Percentiles rank a stretch among this genome's conserved stretches.
Evolutionary conservation across 2,888 invertebrate species (phyloP).

Genomic region (Candidula unifasciata): DNA sequence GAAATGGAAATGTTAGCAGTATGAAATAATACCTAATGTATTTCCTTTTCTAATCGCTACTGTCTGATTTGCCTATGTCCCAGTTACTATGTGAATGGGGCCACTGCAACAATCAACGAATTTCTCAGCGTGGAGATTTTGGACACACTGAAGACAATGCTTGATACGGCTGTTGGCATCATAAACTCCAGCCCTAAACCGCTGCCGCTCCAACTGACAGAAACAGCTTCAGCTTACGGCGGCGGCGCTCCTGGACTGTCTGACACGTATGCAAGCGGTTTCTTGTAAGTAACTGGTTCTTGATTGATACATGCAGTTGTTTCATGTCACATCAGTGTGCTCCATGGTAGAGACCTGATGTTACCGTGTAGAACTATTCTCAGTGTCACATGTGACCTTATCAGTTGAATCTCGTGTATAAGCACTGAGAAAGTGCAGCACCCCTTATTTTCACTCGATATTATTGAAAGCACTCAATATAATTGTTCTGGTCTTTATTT

Average conservation of each 20-base stretch:
- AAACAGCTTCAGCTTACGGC: constrained; percentile 55
- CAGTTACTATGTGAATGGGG: constrained; percentile 81
- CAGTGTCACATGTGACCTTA: too few relatives aligned
- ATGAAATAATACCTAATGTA: neutral
- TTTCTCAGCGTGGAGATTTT: constrained; percentile 84
- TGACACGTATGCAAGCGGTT: constrained; percentile 52
- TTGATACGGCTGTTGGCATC: constrained; percentile 58
- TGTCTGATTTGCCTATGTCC: neutral
- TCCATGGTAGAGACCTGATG: too few relatives aligned
- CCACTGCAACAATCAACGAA: constrained; percentile 82
- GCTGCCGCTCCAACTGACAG: constrained; percentile 48
- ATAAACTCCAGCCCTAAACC: neutral
- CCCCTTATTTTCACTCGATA: too few relatives aligned
- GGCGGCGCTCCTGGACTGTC: constrained; percentile 52
- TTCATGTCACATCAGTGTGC: too few relatives aligned
- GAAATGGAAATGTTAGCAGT: neutral
- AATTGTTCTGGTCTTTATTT: too few relatives aligned
- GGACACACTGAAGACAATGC: constrained; percentile 80
- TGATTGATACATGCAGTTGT: too few relatives aligned
- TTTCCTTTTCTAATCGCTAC: neutral
- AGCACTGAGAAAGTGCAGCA: too few relatives aligned
- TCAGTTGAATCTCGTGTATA: too few relatives aligned
- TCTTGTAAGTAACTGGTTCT: constrained; percentile 49
- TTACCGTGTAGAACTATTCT: too few relatives aligned
- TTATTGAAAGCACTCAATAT: too few relatives aligned